These are phyloP conservation scores for Mustela nigripes DNA, from an alignment of 2,113 vertebrate species.

Conservation along the genomic window DNA sequence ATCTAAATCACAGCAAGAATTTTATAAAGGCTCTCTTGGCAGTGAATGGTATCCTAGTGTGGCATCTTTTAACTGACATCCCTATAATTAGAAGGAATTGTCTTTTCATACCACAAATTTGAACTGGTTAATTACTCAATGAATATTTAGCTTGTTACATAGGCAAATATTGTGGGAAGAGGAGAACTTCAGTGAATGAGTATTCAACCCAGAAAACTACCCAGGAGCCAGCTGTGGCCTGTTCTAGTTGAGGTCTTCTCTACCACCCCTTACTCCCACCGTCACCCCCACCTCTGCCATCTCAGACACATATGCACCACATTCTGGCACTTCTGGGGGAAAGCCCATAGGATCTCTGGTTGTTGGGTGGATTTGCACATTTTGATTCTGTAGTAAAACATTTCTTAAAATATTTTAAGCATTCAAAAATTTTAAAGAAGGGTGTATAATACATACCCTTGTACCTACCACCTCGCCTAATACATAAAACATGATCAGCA, in stretches of 20 bases:
- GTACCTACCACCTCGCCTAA: neutral
- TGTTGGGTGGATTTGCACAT: neutral
- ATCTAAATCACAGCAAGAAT: conserved; percentile 79
- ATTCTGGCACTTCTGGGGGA: neutral
- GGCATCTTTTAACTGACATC: conserved; percentile 76
- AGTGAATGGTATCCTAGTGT: conserved; percentile 69
- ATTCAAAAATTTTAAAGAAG: conserved; percentile 35
- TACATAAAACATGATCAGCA: conserved; percentile 27
- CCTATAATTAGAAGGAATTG: conserved; percentile 80
- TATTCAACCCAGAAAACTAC: conserved; percentile 49
- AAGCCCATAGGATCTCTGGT: neutral
- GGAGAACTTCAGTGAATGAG: conserved; percentile 66
- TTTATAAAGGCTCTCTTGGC: conserved; percentile 73
- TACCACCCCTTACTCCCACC: neutral
- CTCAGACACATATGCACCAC: neutral
- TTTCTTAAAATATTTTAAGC: conserved; percentile 25
- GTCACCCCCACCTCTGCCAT: neutral
- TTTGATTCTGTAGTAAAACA: conserved; percentile 44
- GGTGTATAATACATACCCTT: neutral
- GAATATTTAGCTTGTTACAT: conserved; percentile 75
- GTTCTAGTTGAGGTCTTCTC: neutral
- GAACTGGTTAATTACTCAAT: conserved; percentile 80
- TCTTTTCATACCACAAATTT: conserved; percentile 78
- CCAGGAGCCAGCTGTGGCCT: neutral
- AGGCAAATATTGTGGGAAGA: conserved; percentile 59